A percentile compares a stretch with the other conserved stretches of the same genome.
Conservation (phyloP, 2,888 invertebrate genomes). For the Ptychoptera contaminata region DNA sequence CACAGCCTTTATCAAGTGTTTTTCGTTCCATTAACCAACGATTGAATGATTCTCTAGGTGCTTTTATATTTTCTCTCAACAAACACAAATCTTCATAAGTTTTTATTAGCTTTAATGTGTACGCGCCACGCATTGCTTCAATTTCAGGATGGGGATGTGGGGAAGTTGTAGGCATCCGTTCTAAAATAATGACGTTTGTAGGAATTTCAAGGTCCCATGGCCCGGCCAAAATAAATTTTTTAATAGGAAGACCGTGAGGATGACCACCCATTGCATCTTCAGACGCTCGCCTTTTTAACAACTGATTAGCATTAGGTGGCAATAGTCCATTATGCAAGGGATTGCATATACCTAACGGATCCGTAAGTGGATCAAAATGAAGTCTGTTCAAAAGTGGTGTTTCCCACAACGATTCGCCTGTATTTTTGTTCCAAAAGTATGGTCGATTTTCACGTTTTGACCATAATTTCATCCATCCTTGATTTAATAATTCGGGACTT, state of each 20-base stretch:
- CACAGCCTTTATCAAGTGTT: slow-evolving; percentile 75
- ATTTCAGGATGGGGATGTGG: slow-evolving; percentile 91
- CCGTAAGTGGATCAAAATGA: slow-evolving; percentile 81
- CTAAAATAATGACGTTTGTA: slow-evolving; percentile 70
- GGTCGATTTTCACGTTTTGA: slow-evolving; percentile 88
- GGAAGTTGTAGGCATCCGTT: slow-evolving; percentile 67
- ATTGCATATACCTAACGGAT: slow-evolving; percentile 69
- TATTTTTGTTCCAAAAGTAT: slow-evolving; percentile 92
- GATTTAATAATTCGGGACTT: slow-evolving; percentile 40
- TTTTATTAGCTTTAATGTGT: slow-evolving; percentile 70
- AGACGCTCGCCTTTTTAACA: slow-evolving; percentile 27
- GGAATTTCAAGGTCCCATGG: slow-evolving; percentile 92
- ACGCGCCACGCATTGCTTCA: slow-evolving; percentile 69
- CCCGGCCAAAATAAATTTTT: slow-evolving; percentile 75
- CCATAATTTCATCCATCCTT: slow-evolving; percentile 96
- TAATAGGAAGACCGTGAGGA: slow-evolving; percentile 42
- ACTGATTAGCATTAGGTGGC: slow-evolving; percentile 12
- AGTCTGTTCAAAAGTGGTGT: slow-evolving; percentile 53
- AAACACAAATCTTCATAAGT: slow-evolving; percentile 91
- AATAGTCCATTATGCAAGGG: slow-evolving; percentile 31
- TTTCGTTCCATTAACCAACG: slow-evolving; percentile 94
- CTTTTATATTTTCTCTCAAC: slow-evolving; percentile 82
- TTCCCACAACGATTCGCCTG: slow-evolving; percentile 95
- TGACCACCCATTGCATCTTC: slow-evolving; percentile 33
- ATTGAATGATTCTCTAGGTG: slow-evolving; percentile 91